phyloP scores from a whole-genome alignment of 2,888 invertebrate genomes.

The Phyllotreta cruciferae region DNA sequence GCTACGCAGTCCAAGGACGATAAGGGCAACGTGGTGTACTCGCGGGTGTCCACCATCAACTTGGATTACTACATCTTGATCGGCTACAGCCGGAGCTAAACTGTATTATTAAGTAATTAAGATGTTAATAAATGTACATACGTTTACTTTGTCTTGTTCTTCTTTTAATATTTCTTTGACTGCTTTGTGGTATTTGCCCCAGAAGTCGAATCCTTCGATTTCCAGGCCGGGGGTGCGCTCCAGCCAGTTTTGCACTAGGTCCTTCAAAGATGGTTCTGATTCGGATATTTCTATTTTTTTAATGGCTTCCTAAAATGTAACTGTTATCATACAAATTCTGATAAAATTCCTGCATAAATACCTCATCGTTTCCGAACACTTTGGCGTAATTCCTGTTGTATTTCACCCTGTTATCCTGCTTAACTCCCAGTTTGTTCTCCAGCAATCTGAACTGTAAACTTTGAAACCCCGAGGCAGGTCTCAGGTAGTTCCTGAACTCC shows the following conservation, averaged over 20 bases:
- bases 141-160: constrained; percentile 70
- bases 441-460: constrained; percentile 94
- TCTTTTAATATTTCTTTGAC: constrained; percentile 76
- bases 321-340: background rate
- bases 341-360: constrained; percentile 45
- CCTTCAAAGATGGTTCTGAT: constrained; percentile 82
- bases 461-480: constrained; percentile 98
- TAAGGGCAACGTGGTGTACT: too few relatives aligned
- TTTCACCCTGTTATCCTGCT: constrained; percentile 85
- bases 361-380: constrained; percentile 80
- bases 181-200: constrained; percentile 85
- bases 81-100: too few relatives aligned
- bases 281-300: constrained; percentile 72
- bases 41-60: too few relatives aligned
- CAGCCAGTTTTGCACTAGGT: constrained; percentile 90
- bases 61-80: too few relatives aligned
- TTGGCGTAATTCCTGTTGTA: constrained; percentile 92
- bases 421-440: constrained; percentile 90
- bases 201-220: constrained; percentile 87
- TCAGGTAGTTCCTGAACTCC: constrained; percentile 92
- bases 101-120: constrained; percentile 1
- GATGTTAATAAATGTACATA: constrained; percentile 49
- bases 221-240: constrained; percentile 94
- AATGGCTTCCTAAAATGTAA: constrained; percentile 58
- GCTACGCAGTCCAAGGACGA: too few relatives aligned